phyloP scores from a whole-genome alignment of 2,797 vertebrate species.

The Crossoptilon crossoptilon region DNA sequence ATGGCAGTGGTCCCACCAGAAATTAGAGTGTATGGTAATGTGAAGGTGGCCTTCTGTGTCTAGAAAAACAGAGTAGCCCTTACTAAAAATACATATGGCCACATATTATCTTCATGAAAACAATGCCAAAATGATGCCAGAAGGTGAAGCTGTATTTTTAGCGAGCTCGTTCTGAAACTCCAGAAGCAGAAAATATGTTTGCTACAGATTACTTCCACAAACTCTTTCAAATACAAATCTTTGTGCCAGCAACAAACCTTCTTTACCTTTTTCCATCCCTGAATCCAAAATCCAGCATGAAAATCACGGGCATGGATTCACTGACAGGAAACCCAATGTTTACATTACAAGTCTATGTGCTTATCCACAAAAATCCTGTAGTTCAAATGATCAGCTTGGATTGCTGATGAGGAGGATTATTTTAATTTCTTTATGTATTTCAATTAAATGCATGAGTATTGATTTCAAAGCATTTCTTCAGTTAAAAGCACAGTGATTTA shows the following conservation, averaged over 20 bases:
- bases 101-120: neutral
- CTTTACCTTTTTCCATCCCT: slow-evolving; percentile 26
- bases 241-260: slow-evolving; percentile 25
- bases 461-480: slow-evolving; percentile 55
- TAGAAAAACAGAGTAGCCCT: neutral
- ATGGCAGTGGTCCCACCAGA: neutral
- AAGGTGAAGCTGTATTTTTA: slow-evolving; percentile 9
- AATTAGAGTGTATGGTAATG: neutral
- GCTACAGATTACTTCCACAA: slow-evolving; percentile 34
- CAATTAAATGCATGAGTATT: slow-evolving; percentile 63
- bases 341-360: slow-evolving; percentile 62
- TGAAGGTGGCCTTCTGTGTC: neutral
- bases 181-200: slow-evolving; percentile 50
- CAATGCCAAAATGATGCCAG: neutral
- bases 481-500: slow-evolving; percentile 68
- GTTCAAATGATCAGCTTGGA: slow-evolving; percentile 53
- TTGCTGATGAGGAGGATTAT: slow-evolving; percentile 61
- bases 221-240: slow-evolving; percentile 37
- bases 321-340: slow-evolving; percentile 63
- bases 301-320: slow-evolving; percentile 53
- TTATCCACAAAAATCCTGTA: slow-evolving; percentile 67
- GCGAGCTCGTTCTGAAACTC: slow-evolving; percentile 6
- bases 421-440: slow-evolving; percentile 72
- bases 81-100: neutral
- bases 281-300: slow-evolving; percentile 22